Base-by-base conservation (phyloP, 2,113 vertebrate species). In the Mellivora capensis region DNA sequence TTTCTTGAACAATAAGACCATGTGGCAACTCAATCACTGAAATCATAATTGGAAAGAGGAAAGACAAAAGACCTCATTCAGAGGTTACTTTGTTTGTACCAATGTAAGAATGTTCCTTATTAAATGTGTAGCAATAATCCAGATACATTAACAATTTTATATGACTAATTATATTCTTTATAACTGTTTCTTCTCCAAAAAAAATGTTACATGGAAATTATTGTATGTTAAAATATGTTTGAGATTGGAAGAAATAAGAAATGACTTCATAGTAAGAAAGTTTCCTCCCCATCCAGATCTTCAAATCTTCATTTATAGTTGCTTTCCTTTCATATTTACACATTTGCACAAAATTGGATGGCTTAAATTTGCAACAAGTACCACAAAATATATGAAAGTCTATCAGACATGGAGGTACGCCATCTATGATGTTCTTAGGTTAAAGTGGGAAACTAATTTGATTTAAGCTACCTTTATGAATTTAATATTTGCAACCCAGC, bases 11-110 rank as follows among this genome's bases (percentile, higher is more conserved):
- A 93, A 57, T 54, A 52, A 39, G 8, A 52, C 54, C 57, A 81
- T 6, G 23, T 74, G n/a, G 74, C 21, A 37, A 80, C 29, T 54
- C 29, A 34, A 87, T n/a, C 29, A 39, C 0, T 82, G 49, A 61
- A 88, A 91, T 69, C 15, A 37, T 54, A 92, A 85, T 1, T 84
- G 37, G 82, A 76, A 39, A 83, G 25, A 90, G 39, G 71, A 86
- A 87, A 96, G 44, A 93, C 72, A 96, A 94, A 91, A 86, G 31
- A 18, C 49, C 96, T 92, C 47, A 74, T 88, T 84, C 76, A 93
- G 61, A 47, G 37, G 34, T 76, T 39, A 42, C 47, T 84, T 76
- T 42, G 21, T 64, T 90, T 86, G 31, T 71, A n/a, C 42, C 23
- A 44, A 71, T 8, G 20, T 37, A 31, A 54, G 31, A 54, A 37